Percentiles rank a stretch among this genome's conserved stretches.
These are phyloP conservation scores for Trissoscelio sp. DNA, from an alignment of 2,888 invertebrate species.

Conservation along the genomic window DNA sequence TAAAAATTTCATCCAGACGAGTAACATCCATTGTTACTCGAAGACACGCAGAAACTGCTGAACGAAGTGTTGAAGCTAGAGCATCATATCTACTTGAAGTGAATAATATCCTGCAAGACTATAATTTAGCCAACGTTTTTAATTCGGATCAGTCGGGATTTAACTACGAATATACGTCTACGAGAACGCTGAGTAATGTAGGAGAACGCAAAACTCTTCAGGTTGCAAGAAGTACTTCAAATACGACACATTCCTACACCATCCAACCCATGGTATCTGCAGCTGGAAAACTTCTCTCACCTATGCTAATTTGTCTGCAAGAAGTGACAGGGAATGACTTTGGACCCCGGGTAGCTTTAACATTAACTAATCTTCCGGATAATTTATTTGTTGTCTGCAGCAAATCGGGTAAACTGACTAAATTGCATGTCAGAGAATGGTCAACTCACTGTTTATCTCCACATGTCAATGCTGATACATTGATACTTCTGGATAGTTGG, in stretches of 20 bases:
- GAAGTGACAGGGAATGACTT: conserved; percentile 46
- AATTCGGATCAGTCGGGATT: conserved; percentile 50
- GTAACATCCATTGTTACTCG: conserved; percentile 38
- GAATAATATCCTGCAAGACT: conserved; percentile 18
- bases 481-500: conserved; percentile 10
- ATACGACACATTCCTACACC: conserved; percentile 43
- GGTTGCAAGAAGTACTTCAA: conserved; percentile 21
- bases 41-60: conserved; percentile 19
- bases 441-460: conserved; percentile 8
- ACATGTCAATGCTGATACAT: neutral
- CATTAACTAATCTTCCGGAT: conserved; percentile 18
- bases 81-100: conserved; percentile 15
- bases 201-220: conserved; percentile 37
- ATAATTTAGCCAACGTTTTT: conserved; percentile 17
- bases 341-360: conserved; percentile 12
- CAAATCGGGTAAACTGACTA: conserved; percentile 44
- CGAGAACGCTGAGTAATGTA: conserved; percentile 18
- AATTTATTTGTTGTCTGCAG: conserved; percentile 46
- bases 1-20: conserved; percentile 32
- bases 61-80: conserved; percentile 7
- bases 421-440: conserved; percentile 20
- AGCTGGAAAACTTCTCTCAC: conserved; percentile 36
- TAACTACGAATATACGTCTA: conserved; percentile 40
- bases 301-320: conserved; percentile 34
- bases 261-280: conserved; percentile 45